phyloP scores from a whole-genome alignment of 2,888 invertebrate genomes.

The Gerris lacustris region DNA sequence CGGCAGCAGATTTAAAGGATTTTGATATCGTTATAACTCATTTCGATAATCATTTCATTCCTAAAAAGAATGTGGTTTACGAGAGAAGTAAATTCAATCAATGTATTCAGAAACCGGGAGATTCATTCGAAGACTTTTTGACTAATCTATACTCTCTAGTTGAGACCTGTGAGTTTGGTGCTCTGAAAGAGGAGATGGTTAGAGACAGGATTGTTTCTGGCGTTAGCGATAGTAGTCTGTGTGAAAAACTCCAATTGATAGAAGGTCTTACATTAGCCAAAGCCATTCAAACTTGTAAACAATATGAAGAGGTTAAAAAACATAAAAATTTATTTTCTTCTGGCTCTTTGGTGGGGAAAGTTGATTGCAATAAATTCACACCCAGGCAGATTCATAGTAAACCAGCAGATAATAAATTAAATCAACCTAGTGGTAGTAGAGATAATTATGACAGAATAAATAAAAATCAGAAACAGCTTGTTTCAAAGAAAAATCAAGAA shows the following conservation, averaged over 20 bases:
- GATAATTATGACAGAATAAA: too few species aligned
- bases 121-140: conserved; percentile 2
- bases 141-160: neutral
- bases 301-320: neutral
- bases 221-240: neutral
- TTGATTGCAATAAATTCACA: too few species aligned
- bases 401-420: too few species aligned
- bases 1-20: conserved; percentile 26
- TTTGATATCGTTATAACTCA: conserved; percentile 2
- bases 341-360: too few species aligned
- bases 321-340: neutral
- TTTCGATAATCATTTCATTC: conserved; percentile 6
- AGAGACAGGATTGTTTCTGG: neutral
- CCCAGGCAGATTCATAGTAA: too few species aligned
- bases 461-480: too few species aligned
- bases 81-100: conserved; percentile 11
- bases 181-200: neutral
- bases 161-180: neutral
- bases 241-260: neutral
- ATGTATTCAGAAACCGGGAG: neutral
- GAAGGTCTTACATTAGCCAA: neutral
- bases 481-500: too few species aligned
- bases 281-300: neutral
- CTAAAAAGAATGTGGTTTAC: conserved; percentile 2
- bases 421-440: too few species aligned